These are phyloP conservation scores for Campodea augens DNA, from an alignment of 1,140 invertebrate species.

Conservation along the genomic window DNA sequence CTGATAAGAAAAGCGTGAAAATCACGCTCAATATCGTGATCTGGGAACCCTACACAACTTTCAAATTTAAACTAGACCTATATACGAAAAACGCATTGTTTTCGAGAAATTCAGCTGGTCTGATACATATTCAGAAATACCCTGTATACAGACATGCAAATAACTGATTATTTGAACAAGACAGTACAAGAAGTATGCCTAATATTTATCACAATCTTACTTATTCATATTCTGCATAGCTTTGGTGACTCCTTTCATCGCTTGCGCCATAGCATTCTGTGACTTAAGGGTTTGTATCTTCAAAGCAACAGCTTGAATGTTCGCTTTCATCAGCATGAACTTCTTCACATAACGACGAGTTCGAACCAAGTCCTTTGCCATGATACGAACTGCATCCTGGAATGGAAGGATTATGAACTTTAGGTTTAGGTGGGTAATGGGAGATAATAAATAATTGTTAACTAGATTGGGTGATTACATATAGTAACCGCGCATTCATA, in stretches of 20 bases:
- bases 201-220: slow-evolving; percentile 26
- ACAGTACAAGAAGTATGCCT: no score
- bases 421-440: background rate
- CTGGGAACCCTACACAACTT: no score
- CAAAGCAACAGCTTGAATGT: slow-evolving; percentile 95
- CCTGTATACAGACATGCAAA: background rate
- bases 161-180: no score
- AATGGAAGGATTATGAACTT: slow-evolving; percentile 14
- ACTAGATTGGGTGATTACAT: no score
- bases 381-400: slow-evolving; percentile 97
- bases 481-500: no score
- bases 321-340: slow-evolving; percentile 98
- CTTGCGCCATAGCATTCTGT: slow-evolving; percentile 97
- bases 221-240: slow-evolving; percentile 98
- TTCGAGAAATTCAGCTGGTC: no score
- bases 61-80: no score
- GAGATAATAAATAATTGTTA: slow-evolving; percentile 9
- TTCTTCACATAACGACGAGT: slow-evolving; percentile 92
- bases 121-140: no score
- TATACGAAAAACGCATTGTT: no score
- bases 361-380: slow-evolving; percentile 97
- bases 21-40: no score
- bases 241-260: slow-evolving; percentile 97
- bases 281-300: slow-evolving; percentile 97
- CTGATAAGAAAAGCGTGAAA: no score